These are phyloP conservation scores for Carlito syrichta DNA, from an alignment of 2,113 vertebrate species.

Conservation along the genomic window DNA sequence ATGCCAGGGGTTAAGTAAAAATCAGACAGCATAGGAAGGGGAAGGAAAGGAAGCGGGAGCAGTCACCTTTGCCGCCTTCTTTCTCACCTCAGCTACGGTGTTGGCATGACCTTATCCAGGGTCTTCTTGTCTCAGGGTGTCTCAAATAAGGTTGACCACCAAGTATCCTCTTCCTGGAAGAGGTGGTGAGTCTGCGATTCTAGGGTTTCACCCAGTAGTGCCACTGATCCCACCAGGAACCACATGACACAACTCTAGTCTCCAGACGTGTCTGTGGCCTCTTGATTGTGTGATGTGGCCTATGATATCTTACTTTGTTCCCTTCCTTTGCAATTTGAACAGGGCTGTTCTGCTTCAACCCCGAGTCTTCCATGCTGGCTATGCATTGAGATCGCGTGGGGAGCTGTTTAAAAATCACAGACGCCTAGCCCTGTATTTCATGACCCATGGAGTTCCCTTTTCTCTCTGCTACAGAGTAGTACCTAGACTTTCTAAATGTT, in stretches of 20 bases:
- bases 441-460: not conserved
- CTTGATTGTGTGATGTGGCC: not conserved
- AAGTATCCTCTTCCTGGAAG: not conserved
- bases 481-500: not conserved
- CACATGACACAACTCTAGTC: accelerated
- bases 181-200: not conserved
- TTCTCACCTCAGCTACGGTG: not conserved
- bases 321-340: not conserved
- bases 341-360: not conserved
- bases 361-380: not conserved
- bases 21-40: not conserved
- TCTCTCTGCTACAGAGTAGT: not conserved
- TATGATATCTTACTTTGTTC: not conserved
- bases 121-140: not conserved
- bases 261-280: not conserved
- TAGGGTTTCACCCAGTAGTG: not conserved
- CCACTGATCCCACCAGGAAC: accelerated
- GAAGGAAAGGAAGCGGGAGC: not conserved
- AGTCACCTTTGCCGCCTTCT: not conserved
- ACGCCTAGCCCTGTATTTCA: not conserved
- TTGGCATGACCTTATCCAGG: not conserved
- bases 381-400: not conserved
- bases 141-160: not conserved
- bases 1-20: not conserved
- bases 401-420: not conserved